These are phyloP conservation scores for Lepidochitona cinerea DNA, from an alignment of 2,888 invertebrate genomes.

Conservation along the genomic window DNA sequence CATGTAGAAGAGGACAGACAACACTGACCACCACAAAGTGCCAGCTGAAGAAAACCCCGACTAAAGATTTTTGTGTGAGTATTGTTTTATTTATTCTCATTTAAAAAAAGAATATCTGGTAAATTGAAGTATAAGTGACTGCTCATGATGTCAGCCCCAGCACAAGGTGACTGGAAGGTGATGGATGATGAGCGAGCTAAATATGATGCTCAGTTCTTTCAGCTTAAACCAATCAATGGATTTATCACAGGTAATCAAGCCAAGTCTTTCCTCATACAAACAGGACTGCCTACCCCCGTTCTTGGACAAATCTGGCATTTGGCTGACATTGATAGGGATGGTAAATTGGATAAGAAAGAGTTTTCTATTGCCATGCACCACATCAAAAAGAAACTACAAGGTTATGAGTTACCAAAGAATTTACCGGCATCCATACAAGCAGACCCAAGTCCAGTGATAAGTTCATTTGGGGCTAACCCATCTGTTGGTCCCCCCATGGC, in stretches of 20 bases:
- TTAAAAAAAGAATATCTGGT: too few relatives aligned
- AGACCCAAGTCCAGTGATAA: constrained; percentile 59
- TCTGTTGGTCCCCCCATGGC: constrained; percentile 37
- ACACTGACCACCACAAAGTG: too few relatives aligned
- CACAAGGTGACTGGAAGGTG: constrained; percentile 88
- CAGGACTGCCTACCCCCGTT: constrained; percentile 64
- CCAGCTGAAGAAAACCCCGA: too few relatives aligned
- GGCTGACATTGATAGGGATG: constrained; percentile 70
- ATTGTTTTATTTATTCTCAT: too few relatives aligned
- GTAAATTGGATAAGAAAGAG: constrained; percentile 70
- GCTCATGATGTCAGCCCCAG: too few relatives aligned
- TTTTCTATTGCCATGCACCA: constrained; percentile 71
- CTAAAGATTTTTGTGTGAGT: too few relatives aligned
- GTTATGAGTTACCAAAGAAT: constrained; percentile 89
- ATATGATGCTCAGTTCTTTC: constrained; percentile 92
- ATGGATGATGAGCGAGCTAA: constrained; percentile 88
- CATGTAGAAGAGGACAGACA: too few relatives aligned
- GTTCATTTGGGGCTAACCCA: constrained; percentile 52
- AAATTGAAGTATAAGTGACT: too few relatives aligned
- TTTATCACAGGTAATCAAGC: constrained; percentile 81
- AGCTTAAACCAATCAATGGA: constrained; percentile 88
- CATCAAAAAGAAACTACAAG: constrained; percentile 85
- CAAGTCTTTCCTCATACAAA: constrained; percentile 68
- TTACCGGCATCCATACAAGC: constrained; percentile 80
- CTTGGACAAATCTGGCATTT: constrained; percentile 70